Evolutionary conservation across 2,797 vertebrate genomes (phyloP), one percentile per base, ranked within the genome.

Genomic region (Sebastes diaconus): DNA sequence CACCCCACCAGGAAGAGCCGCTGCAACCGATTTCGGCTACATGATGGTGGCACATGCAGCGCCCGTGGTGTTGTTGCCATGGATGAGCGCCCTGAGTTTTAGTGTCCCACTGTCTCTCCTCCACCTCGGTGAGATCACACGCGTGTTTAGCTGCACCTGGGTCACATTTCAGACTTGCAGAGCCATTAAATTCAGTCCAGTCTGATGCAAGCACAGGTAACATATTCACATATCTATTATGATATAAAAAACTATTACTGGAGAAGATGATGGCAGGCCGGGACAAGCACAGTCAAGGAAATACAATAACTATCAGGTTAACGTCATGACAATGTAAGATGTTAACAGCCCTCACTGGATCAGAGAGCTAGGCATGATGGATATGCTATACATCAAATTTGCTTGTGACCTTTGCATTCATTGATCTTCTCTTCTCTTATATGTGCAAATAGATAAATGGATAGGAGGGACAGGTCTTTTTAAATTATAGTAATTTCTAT

Each of bases 21-120:
- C 54, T 73, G 59, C 58, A 20, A 52, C 52, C n/a, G 77, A 70
- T 68, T 81, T 66, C 52, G 63, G 64, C 70, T 8, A n/a, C 34
- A 20, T 74, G 72, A 73, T 57, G 60, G 70, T 50, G 70, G 55
- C 60, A 50, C 55, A 76, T 36, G 54, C 46, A 20, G 69, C 80
- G 75, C 82, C 85, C 52, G 80, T 58, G 58, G 83, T 60, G 73
- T 20, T 65, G 67, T 79, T 87, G 69, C 57, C 70, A 80, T 84
- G 88, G 88, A 89, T 83, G 84, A 88, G 73, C 29, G 34, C 79
- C 27, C 67, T 46, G 74, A 82, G 84, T 77, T 81, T 81, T 67
- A 84, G 70, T 72, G 32, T 63, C 90, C 81, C 52, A 24, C 87
- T 50, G 79, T 63, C 71, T 73, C 52, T 73, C 52, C 78, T 70